phyloP scores from a whole-genome alignment of 2,888 invertebrate genomes.

The Cheilosia grossa region DNA sequence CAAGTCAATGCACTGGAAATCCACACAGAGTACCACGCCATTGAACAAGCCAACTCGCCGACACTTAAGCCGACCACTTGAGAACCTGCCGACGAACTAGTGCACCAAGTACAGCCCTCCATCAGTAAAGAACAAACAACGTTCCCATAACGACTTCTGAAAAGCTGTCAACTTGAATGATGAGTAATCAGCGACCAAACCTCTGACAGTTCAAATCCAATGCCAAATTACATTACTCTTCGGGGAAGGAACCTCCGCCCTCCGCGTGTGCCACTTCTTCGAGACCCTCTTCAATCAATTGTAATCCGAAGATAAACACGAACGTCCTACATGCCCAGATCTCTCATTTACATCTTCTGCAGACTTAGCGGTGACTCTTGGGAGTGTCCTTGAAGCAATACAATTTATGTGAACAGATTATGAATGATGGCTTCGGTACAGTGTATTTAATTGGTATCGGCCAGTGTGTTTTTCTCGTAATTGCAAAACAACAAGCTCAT shows the following conservation, averaged over 20 bases:
- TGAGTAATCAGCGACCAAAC: background rate
- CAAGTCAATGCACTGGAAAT: background rate
- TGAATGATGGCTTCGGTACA: slow-evolving; percentile 16
- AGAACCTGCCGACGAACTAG: background rate
- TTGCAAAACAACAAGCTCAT: slow-evolving; percentile 25
- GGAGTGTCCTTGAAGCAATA: background rate
- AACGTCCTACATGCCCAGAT: background rate
- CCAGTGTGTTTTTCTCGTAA: slow-evolving; percentile 11
- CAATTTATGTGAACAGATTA: slow-evolving; percentile 51
- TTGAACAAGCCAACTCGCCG: background rate
- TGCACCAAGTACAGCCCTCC: background rate
- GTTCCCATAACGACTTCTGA: background rate
- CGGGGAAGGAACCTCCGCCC: background rate
- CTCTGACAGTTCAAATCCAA: slow-evolving; percentile 32
- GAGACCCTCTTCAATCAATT: slow-evolving; percentile 39
- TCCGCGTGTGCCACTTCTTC: slow-evolving; percentile 11
- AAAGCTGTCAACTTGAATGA: too few relatives aligned
- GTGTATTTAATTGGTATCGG: slow-evolving; percentile 20
- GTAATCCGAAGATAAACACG: slow-evolving; percentile 53
- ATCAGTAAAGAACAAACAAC: background rate
- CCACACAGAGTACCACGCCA: background rate
- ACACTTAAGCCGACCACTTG: background rate
- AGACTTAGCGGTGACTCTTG: background rate
- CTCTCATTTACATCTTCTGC: slow-evolving; percentile 12
- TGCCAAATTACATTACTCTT: slow-evolving; percentile 22